Evolutionary conservation across 2,113 vertebrate genomes (phyloP).

Genomic region (Colossoma macropomum): DNA sequence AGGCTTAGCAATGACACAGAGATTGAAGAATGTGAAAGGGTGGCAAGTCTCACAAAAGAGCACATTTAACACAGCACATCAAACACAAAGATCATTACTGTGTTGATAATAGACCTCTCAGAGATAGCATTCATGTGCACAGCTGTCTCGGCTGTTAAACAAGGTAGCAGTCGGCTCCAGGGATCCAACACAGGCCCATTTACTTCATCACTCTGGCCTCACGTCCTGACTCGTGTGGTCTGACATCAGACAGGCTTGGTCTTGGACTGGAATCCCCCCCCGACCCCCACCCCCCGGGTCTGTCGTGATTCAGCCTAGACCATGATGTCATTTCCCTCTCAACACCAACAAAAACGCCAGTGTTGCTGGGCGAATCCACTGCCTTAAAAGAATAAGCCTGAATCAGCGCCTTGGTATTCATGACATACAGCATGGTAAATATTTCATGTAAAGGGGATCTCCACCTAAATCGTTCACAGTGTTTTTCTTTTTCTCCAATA

Average conservation of each 20-base stretch:
- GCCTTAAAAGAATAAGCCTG: slow-evolving; percentile 40
- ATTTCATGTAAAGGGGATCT: slow-evolving; percentile 73
- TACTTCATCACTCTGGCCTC: slow-evolving; percentile 39
- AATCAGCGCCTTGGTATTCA: slow-evolving; percentile 70
- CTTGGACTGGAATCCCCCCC: slow-evolving; percentile 60
- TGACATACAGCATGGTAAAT: slow-evolving; percentile 60
- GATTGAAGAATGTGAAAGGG: slow-evolving; percentile 65
- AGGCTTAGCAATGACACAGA: slow-evolving; percentile 65
- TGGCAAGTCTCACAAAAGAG: slow-evolving; percentile 23
- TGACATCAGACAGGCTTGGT: slow-evolving; percentile 70
- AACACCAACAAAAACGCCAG: slow-evolving; percentile 68
- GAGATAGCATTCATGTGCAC: slow-evolving; percentile 4
- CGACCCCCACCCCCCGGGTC: slow-evolving; percentile 37
- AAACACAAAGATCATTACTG: slow-evolving; percentile 30
- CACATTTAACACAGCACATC: slow-evolving; percentile 55
- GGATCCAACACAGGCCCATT: slow-evolving; percentile 34
- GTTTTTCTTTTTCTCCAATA: slow-evolving; percentile 13
- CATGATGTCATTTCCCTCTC: slow-evolving; percentile 75
- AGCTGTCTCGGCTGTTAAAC: slow-evolving; percentile 29
- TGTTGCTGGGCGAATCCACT: slow-evolving; percentile 76
- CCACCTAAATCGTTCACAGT: slow-evolving; percentile 70
- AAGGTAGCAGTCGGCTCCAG: slow-evolving; percentile 23
- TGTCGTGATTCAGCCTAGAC: slow-evolving; percentile 57
- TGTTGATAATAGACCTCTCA: slow-evolving; percentile 12
- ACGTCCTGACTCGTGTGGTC: slow-evolving; percentile 48